phyloP scores from a whole-genome alignment of 2,113 vertebrate species.

The Pantherophis guttatus region DNA sequence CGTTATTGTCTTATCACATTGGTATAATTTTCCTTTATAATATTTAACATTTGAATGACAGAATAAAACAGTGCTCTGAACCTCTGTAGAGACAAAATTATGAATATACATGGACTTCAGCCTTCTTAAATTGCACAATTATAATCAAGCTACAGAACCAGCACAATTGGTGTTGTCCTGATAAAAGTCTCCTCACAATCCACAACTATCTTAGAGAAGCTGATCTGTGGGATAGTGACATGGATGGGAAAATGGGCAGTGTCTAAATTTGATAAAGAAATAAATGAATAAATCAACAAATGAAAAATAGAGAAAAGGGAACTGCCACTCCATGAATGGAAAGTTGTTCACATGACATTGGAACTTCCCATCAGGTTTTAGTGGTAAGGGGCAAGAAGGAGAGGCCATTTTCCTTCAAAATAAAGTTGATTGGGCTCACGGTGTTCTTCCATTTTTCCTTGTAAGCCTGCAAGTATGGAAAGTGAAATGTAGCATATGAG shows the following conservation, averaged over 20 bases:
- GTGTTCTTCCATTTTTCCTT: not conserved
- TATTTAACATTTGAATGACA: not conserved
- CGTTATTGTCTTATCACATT: not conserved
- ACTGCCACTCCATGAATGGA: not conserved
- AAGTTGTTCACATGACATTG: not conserved
- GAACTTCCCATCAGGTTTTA: not conserved
- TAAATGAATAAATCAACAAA: not conserved
- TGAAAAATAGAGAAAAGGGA: not conserved
- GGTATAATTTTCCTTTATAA: not conserved
- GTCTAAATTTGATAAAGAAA: not conserved
- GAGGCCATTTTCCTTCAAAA: not conserved
- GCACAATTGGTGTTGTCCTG: not conserved
- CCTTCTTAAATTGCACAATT: not conserved
- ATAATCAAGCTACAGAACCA: not conserved
- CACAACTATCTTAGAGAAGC: not conserved
- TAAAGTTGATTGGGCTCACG: not conserved
- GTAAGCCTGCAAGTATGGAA: not conserved
- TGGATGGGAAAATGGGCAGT: not conserved
- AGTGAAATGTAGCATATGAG: not conserved
- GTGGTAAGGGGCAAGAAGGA: not conserved
- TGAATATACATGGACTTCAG: not conserved
- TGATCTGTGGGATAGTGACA: not conserved
- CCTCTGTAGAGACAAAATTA: not conserved
- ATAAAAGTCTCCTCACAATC: not conserved
- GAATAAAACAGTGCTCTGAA: not conserved